Evolutionary conservation across 2,113 vertebrate species (phyloP).

Genomic region (Puntigrus tetrazona): DNA sequence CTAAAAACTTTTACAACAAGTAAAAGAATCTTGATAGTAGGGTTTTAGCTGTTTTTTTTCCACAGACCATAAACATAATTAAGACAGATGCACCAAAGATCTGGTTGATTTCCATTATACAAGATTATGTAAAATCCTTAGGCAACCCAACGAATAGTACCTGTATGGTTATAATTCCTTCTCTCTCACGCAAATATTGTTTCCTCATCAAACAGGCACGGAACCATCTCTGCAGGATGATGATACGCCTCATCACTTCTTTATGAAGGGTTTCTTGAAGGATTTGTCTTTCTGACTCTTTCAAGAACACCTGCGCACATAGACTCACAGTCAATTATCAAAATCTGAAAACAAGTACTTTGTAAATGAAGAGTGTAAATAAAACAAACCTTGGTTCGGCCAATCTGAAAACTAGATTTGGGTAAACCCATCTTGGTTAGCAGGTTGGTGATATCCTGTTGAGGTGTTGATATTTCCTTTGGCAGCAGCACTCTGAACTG

Average conservation of each 20-base stretch:
- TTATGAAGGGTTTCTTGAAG: slow-evolving; percentile 85
- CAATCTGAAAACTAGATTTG: slow-evolving; percentile 85
- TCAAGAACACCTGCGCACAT: slow-evolving; percentile 86
- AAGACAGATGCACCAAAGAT: background rate
- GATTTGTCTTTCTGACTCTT: slow-evolving; percentile 80
- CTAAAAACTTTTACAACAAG: background rate
- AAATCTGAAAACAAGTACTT: background rate
- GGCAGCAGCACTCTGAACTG: slow-evolving; percentile 89
- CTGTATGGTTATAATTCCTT: slow-evolving; percentile 75
- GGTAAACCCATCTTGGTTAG: slow-evolving; percentile 79
- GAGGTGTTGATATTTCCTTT: slow-evolving; percentile 73
- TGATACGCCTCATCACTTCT: slow-evolving; percentile 83
- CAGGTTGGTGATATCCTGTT: slow-evolving; percentile 81
- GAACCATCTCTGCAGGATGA: slow-evolving; percentile 91
- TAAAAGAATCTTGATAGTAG: background rate
- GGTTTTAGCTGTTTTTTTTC: background rate
- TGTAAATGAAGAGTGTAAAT: background rate
- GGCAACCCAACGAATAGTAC: background rate
- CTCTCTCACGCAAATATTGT: slow-evolving; percentile 79
- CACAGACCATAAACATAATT: background rate
- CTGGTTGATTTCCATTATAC: background rate
- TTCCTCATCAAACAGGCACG: slow-evolving; percentile 80
- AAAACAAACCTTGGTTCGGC: slow-evolving; percentile 86
- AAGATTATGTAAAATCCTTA: background rate
- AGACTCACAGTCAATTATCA: background rate